Percentiles rank a stretch among this genome's conserved stretches.
Conservation (phyloP, 2,888 invertebrate genomes). For the Tholera decimalis region DNA sequence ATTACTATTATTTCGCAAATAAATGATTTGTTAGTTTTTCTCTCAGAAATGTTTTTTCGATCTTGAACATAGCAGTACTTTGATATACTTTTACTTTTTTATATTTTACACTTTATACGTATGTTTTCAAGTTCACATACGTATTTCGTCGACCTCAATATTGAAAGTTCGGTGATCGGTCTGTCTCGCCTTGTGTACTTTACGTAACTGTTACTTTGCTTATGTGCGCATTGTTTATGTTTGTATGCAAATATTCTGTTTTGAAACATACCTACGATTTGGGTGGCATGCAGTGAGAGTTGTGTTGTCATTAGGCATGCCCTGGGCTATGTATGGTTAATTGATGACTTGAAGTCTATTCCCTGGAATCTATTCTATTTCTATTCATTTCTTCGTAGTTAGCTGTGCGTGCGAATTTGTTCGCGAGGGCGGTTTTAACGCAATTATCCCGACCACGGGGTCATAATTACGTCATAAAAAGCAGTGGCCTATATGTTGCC, state of each 20-base stretch:
- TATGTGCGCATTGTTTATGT: constrained; percentile 59
- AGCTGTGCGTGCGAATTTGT: too few species aligned
- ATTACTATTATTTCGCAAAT: too few species aligned
- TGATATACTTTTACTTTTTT: background rate
- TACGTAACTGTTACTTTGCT: constrained; percentile 49
- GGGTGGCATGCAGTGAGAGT: constrained; percentile 31
- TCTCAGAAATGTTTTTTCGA: background rate
- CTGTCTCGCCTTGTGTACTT: constrained; percentile 46
- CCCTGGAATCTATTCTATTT: background rate
- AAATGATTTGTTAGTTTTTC: background rate
- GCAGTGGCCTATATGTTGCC: too few species aligned
- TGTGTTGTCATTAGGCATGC: constrained; percentile 21
- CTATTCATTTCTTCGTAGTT: background rate
- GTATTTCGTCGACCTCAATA: constrained; percentile 29
- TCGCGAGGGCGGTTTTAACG: too few species aligned
- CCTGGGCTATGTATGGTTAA: constrained; percentile 3
- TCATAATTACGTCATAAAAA: too few species aligned
- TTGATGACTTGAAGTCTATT: constrained; percentile 11
- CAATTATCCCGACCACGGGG: too few species aligned
- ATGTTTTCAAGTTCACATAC: constrained; percentile 20
- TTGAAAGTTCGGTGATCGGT: constrained; percentile 52
- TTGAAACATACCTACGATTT: constrained; percentile 49
- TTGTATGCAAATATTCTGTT: constrained; percentile 58
- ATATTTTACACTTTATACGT: background rate
- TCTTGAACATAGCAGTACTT: background rate